phyloP scores from a whole-genome alignment of 2,888 invertebrate species.

The Aleiodes testaceus region DNA sequence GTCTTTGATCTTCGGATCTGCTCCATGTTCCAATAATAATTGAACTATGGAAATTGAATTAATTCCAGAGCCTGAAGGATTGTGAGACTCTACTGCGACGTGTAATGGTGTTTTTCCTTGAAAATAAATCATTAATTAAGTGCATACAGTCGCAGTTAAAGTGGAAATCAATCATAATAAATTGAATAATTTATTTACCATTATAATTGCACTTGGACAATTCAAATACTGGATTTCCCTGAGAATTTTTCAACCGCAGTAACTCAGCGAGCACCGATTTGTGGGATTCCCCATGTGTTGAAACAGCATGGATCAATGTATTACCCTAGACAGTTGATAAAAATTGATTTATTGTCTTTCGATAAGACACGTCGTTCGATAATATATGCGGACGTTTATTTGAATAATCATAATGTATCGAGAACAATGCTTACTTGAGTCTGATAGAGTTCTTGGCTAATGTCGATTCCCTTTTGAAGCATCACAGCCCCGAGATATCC shows the following conservation, averaged over 20 bases:
- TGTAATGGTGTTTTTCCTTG: slow-evolving; percentile 65
- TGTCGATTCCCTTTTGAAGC: slow-evolving; percentile 60
- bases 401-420: neutral
- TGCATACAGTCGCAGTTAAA: neutral
- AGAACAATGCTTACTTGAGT: slow-evolving; percentile 50
- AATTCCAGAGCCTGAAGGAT: slow-evolving; percentile 46
- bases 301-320: slow-evolving; percentile 63
- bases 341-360: neutral
- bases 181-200: slow-evolving; percentile 55
- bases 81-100: slow-evolving; percentile 62
- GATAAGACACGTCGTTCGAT: slow-evolving; percentile 1
- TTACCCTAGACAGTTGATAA: slow-evolving; percentile 58
- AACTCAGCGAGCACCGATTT: slow-evolving; percentile 60
- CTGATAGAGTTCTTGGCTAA: slow-evolving; percentile 60
- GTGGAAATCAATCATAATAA: neutral
- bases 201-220: slow-evolving; percentile 63
- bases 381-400: neutral
- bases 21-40: slow-evolving; percentile 61
- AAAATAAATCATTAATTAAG: slow-evolving; percentile 37
- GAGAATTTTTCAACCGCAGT: slow-evolving; percentile 57
- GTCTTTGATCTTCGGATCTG: slow-evolving; percentile 57
- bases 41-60: slow-evolving; percentile 52
- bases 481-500: slow-evolving; percentile 64
- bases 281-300: slow-evolving; percentile 62
- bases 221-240: slow-evolving; percentile 63